Evolutionary conservation across 2,888 invertebrate species (phyloP).

Genomic region (Parasteatoda lunata): DNA sequence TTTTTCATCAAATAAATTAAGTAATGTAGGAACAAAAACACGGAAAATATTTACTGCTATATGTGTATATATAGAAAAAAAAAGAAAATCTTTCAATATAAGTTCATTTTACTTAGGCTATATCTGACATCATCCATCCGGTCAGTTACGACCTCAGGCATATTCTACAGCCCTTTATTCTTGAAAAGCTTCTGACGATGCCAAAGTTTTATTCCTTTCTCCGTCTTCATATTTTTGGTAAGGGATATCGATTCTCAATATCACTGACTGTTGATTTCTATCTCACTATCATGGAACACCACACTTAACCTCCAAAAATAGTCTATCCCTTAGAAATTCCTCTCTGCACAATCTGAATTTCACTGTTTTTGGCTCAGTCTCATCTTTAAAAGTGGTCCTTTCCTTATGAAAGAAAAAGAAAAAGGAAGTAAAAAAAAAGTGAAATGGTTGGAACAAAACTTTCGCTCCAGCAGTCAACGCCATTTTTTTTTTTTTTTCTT

Average conservation of each 20-base stretch:
- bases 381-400: not conserved
- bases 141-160: slow-evolving; percentile 49
- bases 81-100: slow-evolving; percentile 21
- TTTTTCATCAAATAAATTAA: no score
- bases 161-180: slow-evolving; percentile 25
- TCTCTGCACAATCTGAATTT: slow-evolving; percentile 47
- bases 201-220: slow-evolving; percentile 14
- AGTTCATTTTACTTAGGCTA: slow-evolving; percentile 30
- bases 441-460: not conserved
- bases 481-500: not conserved
- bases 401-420: not conserved
- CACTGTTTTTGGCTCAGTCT: slow-evolving; percentile 26
- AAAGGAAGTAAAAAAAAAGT: not conserved
- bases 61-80: not conserved
- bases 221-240: not conserved
- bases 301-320: slow-evolving; percentile 35
- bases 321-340: slow-evolving; percentile 25
- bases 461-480: not conserved
- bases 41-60: no score
- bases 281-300: slow-evolving; percentile 2
- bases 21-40: no score
- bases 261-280: slow-evolving; percentile 47
- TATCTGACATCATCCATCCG: slow-evolving; percentile 30
- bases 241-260: slow-evolving; percentile 56
- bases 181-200: slow-evolving; percentile 15